These are phyloP conservation scores for Sylvilagus floridanus DNA, from an alignment of 2,797 vertebrate species.

Conservation along the genomic window DNA sequence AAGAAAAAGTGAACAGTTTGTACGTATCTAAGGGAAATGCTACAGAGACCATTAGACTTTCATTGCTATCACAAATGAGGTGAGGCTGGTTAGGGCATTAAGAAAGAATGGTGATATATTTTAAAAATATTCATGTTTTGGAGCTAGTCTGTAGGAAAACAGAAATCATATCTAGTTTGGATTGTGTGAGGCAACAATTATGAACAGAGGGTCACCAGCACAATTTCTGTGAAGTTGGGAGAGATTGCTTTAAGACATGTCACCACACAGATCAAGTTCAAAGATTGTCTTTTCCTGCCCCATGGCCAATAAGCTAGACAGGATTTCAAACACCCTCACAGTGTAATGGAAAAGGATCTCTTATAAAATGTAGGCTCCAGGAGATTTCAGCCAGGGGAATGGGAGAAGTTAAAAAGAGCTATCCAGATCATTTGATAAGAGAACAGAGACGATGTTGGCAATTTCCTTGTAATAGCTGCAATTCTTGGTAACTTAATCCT, in stretches of 20 bases:
- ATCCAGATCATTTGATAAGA: constrained; percentile 83
- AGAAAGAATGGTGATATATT: constrained; percentile 25
- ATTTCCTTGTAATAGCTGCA: constrained; percentile 82
- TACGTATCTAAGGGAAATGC: background rate
- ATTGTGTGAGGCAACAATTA: constrained; percentile 19
- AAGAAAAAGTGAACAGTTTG: constrained; percentile 29
- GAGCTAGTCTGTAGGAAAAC: background rate
- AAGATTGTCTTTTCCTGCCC: constrained; percentile 59
- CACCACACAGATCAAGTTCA: constrained; percentile 70
- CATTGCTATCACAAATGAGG: fast-evolving
- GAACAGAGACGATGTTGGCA: constrained; percentile 82
- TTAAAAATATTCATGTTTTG: constrained; percentile 48
- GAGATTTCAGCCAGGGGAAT: constrained; percentile 71
- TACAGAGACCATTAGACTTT: background rate
- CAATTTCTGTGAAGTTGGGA: constrained; percentile 29
- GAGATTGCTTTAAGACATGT: constrained; percentile 66
- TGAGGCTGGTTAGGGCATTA: background rate
- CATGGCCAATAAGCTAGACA: constrained; percentile 64
- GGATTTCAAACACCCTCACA: constrained; percentile 74
- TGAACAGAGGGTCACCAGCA: constrained; percentile 39
- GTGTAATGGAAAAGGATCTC: constrained; percentile 63
- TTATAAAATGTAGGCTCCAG: constrained; percentile 58
- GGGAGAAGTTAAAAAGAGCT: constrained; percentile 34
- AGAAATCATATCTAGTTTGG: constrained; percentile 41
- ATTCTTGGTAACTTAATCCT: constrained; percentile 83